phyloP scores from a whole-genome alignment of 2,888 invertebrate species.

The Dendrolimus pini region DNA sequence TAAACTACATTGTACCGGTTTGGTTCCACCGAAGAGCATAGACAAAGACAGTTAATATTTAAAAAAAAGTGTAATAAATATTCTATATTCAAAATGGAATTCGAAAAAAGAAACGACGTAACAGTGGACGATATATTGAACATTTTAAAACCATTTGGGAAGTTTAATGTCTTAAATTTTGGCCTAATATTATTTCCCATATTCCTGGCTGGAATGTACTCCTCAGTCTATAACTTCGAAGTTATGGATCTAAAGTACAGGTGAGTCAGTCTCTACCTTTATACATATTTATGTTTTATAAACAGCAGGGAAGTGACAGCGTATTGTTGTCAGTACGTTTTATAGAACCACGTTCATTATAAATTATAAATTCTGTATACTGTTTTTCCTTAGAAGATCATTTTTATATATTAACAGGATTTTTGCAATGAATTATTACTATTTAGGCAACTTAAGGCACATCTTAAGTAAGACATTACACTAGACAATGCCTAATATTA shows the following conservation, averaged over 20 bases:
- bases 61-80: constrained; percentile 9
- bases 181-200: constrained; percentile 58
- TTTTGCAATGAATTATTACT: too few species aligned
- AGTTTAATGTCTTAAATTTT: constrained; percentile 56
- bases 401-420: too few species aligned
- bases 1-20: too few species aligned
- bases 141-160: constrained; percentile 57
- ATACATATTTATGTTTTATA: constrained; percentile 1
- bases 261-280: constrained; percentile 24
- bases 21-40: too few species aligned
- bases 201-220: constrained; percentile 59
- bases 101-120: constrained; percentile 53
- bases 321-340: not conserved
- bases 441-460: too few species aligned
- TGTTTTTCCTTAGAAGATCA: not conserved
- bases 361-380: not conserved
- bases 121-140: constrained; percentile 62
- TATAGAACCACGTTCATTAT: not conserved
- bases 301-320: not conserved
- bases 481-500: too few species aligned
- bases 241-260: constrained; percentile 64
- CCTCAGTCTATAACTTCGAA: constrained; percentile 68
- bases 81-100: constrained; percentile 42
- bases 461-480: too few species aligned
- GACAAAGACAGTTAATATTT: too few species aligned